Evolutionary conservation across 1,140 invertebrate species (phyloP).

Genomic region (Drosophila rufa): DNA sequence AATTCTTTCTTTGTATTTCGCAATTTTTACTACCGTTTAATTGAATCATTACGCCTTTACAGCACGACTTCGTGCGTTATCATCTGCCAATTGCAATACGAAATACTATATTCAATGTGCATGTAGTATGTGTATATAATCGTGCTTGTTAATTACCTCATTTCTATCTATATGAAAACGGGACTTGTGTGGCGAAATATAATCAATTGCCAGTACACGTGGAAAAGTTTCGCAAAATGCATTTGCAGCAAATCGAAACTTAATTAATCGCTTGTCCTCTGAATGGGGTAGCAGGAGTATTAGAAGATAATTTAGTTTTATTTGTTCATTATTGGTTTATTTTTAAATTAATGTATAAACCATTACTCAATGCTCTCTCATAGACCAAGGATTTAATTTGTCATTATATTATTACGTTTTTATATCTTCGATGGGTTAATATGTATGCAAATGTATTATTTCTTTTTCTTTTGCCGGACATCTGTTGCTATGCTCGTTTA

Average conservation of each 20-base stretch:
- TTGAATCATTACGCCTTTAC: slow-evolving; percentile 41
- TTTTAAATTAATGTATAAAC: neutral
- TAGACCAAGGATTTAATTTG: too few species aligned
- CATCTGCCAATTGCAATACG: slow-evolving; percentile 31
- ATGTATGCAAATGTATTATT: neutral
- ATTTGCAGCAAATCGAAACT: neutral
- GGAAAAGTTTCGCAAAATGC: slow-evolving; percentile 26
- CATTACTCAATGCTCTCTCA: too few species aligned
- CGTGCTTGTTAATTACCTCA: slow-evolving; percentile 44
- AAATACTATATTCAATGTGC: slow-evolving; percentile 10
- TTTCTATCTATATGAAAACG: slow-evolving; percentile 41
- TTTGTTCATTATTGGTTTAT: neutral
- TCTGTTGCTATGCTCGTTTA: slow-evolving; percentile 4
- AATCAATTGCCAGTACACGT: slow-evolving; percentile 31
- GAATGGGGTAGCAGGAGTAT: too few species aligned
- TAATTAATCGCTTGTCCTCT: slow-evolving; percentile 5
- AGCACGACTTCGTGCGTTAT: slow-evolving; percentile 39
- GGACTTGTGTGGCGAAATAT: slow-evolving; percentile 12
- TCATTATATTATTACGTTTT: neutral
- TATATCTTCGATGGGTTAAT: neutral
- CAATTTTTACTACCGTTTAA: slow-evolving; percentile 25
- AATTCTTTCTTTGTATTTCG: slow-evolving; percentile 10
- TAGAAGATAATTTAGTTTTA: neutral
- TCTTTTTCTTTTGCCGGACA: neutral
- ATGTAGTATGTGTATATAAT: slow-evolving; percentile 15